These are phyloP conservation scores for Chalcis sispes DNA, from an alignment of 2,888 invertebrate species.

Conservation along the genomic window DNA sequence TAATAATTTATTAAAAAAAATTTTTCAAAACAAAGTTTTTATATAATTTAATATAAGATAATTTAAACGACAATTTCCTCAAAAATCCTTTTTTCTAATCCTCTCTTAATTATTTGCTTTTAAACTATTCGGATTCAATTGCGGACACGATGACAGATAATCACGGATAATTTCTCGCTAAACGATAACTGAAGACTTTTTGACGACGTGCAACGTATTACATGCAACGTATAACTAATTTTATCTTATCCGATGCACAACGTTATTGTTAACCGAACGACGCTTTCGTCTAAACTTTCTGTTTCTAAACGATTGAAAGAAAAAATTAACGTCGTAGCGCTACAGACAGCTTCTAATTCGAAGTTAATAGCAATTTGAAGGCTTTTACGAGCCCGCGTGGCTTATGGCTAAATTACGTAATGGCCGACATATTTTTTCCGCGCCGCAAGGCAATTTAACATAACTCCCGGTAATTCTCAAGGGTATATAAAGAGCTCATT, in stretches of 20 bases:
- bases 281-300: neutral
- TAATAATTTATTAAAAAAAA: no score
- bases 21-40: no score
- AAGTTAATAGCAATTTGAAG: conserved; percentile 37
- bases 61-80: no score
- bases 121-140: no score
- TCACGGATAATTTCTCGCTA: neutral
- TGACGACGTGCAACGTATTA: neutral
- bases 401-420: neutral
- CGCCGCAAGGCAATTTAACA: neutral
- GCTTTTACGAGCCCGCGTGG: conserved; percentile 7
- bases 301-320: no score
- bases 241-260: neutral
- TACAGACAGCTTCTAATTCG: conserved; percentile 26
- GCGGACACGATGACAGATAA: no score
- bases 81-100: no score
- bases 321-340: neutral
- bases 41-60: no score
- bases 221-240: neutral
- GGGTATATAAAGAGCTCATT: conserved; percentile 28
- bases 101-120: no score
- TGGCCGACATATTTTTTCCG: neutral
- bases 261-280: neutral
- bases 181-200: conserved; percentile 17
- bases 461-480: neutral